Conservation (phyloP, 1,140 invertebrate species). For the Drosophila nikananu region DNA sequence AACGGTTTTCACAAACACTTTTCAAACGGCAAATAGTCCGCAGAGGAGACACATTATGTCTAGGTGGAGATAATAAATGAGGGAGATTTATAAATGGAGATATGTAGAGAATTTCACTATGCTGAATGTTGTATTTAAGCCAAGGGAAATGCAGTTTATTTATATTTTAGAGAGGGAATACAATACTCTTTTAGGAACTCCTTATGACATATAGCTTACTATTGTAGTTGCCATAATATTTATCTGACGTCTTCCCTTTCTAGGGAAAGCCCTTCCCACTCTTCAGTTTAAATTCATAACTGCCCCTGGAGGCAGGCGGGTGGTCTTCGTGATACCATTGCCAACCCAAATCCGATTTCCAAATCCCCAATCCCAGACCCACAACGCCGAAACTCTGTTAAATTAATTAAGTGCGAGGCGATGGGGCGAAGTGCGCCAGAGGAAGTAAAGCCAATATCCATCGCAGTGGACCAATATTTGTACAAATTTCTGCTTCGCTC, state of each 20-base stretch:
- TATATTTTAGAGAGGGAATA: background rate
- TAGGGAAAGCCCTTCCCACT: too few relatives aligned
- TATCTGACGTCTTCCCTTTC: background rate
- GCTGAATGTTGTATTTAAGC: background rate
- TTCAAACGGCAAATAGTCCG: slow-evolving; percentile 30
- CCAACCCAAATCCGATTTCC: background rate
- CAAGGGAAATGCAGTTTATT: background rate
- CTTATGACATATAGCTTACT: background rate
- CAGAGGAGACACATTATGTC: slow-evolving; percentile 27
- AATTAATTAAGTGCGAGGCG: slow-evolving; percentile 74
- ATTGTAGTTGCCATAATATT: background rate
- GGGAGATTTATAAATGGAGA: slow-evolving; percentile 19
- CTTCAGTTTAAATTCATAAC: slow-evolving; percentile 15
- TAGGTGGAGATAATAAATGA: slow-evolving; percentile 19
- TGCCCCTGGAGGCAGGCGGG: slow-evolving; percentile 20
- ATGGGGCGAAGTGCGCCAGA: slow-evolving; percentile 15
- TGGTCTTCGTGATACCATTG: slow-evolving; percentile 32
- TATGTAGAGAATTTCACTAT: background rate
- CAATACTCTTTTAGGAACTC: background rate
- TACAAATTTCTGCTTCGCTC: slow-evolving; percentile 27
- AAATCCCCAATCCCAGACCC: slow-evolving; percentile 12
- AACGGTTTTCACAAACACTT: slow-evolving; percentile 40
- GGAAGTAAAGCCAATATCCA: slow-evolving; percentile 13
- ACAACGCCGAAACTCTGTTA: slow-evolving; percentile 24
- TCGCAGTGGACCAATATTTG: slow-evolving; percentile 36